Percentiles rank a stretch among this genome's conserved stretches.
Evolutionary conservation across 2,797 vertebrate species (phyloP).

Genomic region (Sebastes aleutianus): DNA sequence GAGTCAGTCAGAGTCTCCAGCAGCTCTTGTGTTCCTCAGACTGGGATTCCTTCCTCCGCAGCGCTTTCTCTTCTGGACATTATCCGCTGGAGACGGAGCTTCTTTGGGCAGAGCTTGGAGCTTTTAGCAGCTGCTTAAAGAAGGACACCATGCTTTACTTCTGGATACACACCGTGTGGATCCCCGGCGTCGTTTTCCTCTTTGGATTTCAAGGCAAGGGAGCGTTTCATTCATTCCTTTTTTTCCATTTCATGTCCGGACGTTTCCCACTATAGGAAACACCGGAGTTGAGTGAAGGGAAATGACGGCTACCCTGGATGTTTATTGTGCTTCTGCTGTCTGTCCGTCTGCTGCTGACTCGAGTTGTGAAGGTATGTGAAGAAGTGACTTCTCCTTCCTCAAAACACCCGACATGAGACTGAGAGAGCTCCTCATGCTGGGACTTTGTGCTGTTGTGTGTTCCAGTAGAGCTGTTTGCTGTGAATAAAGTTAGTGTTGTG

Average conservation of each 20-base stretch:
- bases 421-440: not conserved
- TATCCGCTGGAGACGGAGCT: slow-evolving; percentile 28
- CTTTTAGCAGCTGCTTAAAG: slow-evolving; percentile 5
- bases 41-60: slow-evolving; percentile 28
- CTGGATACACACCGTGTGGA: slow-evolving; percentile 70
- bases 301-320: not conserved
- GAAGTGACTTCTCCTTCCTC: slow-evolving; percentile 32
- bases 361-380: slow-evolving; percentile 40
- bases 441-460: not conserved
- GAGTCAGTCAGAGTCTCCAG: slow-evolving; percentile 13
- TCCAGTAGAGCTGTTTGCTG: not conserved
- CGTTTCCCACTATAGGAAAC: slow-evolving; percentile 20
- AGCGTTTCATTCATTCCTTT: slow-evolving; percentile 17
- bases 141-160: slow-evolving; percentile 68
- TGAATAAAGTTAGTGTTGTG: slow-evolving; percentile 22
- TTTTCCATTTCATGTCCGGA: slow-evolving; percentile 1
- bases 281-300: slow-evolving; percentile 9
- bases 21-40: slow-evolving; percentile 29
- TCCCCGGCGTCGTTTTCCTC: slow-evolving; percentile 63
- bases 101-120: slow-evolving; percentile 17
- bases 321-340: slow-evolving; percentile 8
- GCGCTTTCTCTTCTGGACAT: slow-evolving; percentile 44
- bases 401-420: slow-evolving; percentile 14
- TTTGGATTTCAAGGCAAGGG: slow-evolving; percentile 77
- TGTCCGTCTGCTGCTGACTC: slow-evolving; percentile 10